These are phyloP conservation scores for Norana najaformis DNA, from an alignment of 2,888 invertebrate species.

Conservation along the genomic window DNA sequence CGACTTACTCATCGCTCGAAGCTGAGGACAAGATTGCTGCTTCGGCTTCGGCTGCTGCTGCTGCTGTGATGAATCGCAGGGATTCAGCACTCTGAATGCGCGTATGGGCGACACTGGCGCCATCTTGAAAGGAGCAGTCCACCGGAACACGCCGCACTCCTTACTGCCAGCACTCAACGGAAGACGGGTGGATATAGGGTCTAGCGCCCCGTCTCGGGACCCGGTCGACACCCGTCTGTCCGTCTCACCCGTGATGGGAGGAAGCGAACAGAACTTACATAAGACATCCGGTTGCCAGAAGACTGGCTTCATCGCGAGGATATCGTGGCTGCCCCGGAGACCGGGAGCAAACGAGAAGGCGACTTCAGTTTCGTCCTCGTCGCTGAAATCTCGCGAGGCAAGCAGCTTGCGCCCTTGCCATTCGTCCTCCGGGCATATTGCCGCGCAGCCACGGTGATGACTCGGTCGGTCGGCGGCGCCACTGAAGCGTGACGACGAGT, in stretches of 20 bases:
- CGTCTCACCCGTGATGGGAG: background rate
- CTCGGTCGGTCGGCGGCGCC: background rate
- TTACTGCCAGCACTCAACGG: background rate
- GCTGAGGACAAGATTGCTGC: slow-evolving; percentile 32
- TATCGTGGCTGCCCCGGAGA: background rate
- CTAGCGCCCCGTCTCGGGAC: background rate
- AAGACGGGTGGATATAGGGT: background rate
- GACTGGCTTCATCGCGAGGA: background rate
- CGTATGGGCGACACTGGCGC: background rate
- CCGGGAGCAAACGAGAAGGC: background rate
- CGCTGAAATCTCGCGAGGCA: background rate
- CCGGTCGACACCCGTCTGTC: background rate
- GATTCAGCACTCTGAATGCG: no score
- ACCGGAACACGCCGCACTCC: background rate
- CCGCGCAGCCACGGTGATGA: background rate
- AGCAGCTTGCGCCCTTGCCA: slow-evolving; percentile 15
- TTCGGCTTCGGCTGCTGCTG: background rate
- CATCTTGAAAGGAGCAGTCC: background rate
- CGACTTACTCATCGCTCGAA: slow-evolving; percentile 7
- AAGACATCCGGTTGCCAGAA: background rate
- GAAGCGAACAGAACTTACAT: background rate
- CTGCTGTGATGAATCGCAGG: background rate
- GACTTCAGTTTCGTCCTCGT: background rate
- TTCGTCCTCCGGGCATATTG: background rate
- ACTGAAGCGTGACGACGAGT: background rate